phyloP scores from a whole-genome alignment of 2,797 vertebrate genomes.

The Melanogrammus aeglefinus region DNA sequence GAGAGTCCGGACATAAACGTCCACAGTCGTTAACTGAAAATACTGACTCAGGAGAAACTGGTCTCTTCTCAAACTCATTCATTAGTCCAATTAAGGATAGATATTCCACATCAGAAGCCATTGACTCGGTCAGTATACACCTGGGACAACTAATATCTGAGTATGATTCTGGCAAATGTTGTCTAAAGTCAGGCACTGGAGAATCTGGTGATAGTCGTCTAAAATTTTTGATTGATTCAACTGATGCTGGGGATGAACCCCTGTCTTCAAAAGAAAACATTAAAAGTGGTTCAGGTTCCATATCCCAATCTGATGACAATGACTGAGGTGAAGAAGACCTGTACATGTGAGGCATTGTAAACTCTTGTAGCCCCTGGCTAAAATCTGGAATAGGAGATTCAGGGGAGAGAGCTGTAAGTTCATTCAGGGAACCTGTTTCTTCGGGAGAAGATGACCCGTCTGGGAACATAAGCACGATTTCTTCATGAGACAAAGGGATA shows the following conservation, averaged over 20 bases:
- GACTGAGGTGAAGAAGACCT: conserved; percentile 51
- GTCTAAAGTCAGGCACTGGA: conserved; percentile 43
- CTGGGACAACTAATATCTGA: conserved; percentile 14
- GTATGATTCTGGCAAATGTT: neutral
- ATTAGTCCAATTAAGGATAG: conserved; percentile 16
- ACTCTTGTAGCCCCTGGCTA: conserved; percentile 5
- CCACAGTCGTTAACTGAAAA: conserved; percentile 23
- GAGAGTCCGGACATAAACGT: conserved; percentile 50
- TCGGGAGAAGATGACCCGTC: conserved; percentile 47
- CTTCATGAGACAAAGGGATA: conserved; percentile 33
- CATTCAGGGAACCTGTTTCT: conserved; percentile 28
- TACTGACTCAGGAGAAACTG: conserved; percentile 36
- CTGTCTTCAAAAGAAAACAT: conserved; percentile 18
- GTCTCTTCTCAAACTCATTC: conserved; percentile 30
- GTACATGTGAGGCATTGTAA: neutral
- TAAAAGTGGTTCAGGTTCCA: conserved; percentile 23
- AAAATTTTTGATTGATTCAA: conserved; percentile 18
- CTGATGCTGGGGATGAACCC: conserved; percentile 39
- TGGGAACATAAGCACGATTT: conserved; percentile 28
- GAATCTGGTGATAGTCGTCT: conserved; percentile 46
- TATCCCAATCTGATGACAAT: conserved; percentile 38
- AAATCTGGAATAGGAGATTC: conserved; percentile 43
- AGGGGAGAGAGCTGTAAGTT: conserved; percentile 32
- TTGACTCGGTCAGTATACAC: conserved; percentile 49
- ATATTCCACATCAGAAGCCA: conserved; percentile 33